Evolutionary conservation across 2,888 invertebrate genomes (phyloP), one percentile per base, ranked within the genome.

Genomic region (Watsonalla binaria): DNA sequence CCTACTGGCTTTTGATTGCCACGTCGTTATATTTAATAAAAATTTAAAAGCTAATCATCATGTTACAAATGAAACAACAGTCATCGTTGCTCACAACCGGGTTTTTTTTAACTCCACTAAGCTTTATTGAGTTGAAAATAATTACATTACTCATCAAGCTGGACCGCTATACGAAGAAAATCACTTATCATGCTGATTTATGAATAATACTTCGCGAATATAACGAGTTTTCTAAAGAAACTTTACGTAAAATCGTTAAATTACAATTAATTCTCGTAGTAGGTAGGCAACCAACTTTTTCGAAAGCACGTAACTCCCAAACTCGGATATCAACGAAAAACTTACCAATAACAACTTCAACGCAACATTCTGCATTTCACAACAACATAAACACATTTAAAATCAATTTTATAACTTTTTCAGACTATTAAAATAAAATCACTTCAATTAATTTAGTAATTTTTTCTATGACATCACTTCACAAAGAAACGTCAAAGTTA

Each of bases 401-500:
- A 50, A 46, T 24, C 55, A 63, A 66, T 65, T 61, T 51, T 52
- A 52, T 57, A 49, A 65, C 51, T 68, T 66, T 54, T 39, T 48
- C 37, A 37, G 5, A 39, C 6, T 37, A 14, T 15, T 49, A 37
- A 5, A 24, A 15, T 42, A 6, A 51, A 24, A 62, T 66, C 69
- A 76, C 71, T 67, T 70, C 58, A 68, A 70, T 68, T 57, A 70
- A 73, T 69, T 77, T 72, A 71, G 74, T 66, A 62, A 66, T 61
- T 59, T 73, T 74, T 74, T 72, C 60, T 71, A 78, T 76, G 76
- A 81, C 76, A 82, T 77, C 78, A 80, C 74, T 71, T 74, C 73
- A 76, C 63, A 82, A 80, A 74, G 74, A 80, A 81, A 84, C 72
- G 86, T 87, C 89, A 88, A 82, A 81, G 70, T 76, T 76, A 77